These are phyloP conservation scores for Streblospio benedicti DNA, from an alignment of 1,140 invertebrate species.

Conservation along the genomic window DNA sequence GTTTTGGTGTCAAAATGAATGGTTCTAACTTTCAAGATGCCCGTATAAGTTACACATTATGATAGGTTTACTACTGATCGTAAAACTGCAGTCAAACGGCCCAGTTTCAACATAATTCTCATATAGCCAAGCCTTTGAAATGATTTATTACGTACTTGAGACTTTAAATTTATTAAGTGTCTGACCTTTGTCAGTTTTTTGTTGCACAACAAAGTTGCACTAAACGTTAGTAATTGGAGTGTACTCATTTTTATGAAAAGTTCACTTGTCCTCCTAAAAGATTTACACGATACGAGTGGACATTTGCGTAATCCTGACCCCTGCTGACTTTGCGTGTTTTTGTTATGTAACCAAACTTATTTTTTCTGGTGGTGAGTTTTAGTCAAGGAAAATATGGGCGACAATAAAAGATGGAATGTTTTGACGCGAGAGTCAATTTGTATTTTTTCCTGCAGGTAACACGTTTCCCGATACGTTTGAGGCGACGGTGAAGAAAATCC, in stretches of 20 bases:
- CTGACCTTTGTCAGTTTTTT: no score
- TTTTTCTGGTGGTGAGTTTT: background rate
- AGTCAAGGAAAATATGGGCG: background rate
- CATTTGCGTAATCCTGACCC: background rate
- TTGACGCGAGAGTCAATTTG: background rate
- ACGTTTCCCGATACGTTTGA: constrained; percentile 92
- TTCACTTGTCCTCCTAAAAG: background rate
- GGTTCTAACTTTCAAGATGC: no score
- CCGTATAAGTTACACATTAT: no score
- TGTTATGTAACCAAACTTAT: background rate
- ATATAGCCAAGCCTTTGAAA: no score
- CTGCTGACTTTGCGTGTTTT: background rate
- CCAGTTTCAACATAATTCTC: no score
- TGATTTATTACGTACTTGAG: no score
- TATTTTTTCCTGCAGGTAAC: constrained; percentile 58
- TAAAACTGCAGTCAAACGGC: no score
- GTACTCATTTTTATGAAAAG: background rate
- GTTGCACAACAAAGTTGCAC: no score
- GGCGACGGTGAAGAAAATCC: constrained; percentile 87
- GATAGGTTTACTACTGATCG: no score
- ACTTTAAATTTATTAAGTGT: no score
- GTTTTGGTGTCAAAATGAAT: no score
- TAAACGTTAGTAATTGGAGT: no score
- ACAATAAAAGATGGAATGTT: background rate
- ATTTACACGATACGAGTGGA: background rate